Evolutionary conservation across 1,140 invertebrate species (phyloP).

Genomic region (Drosophila parvula): DNA sequence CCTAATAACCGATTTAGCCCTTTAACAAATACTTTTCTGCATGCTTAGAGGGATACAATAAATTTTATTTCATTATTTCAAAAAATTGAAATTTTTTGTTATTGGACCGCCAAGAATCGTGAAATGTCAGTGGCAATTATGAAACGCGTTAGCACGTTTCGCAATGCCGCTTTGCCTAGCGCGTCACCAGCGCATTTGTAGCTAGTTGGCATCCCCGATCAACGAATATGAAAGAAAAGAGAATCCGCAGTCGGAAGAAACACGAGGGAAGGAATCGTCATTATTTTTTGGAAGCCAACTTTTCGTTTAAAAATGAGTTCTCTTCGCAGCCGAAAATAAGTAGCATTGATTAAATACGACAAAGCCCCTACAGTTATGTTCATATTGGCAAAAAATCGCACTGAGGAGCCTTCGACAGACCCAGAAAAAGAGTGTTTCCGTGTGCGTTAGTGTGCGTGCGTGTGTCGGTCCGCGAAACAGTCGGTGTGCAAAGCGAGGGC

Average conservation of each 20-base stretch:
- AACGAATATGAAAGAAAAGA: conserved; percentile 35
- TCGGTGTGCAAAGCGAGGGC: conserved; percentile 62
- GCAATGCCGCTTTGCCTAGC: conserved; percentile 1
- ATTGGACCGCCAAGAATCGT: too few species aligned
- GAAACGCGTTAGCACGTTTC: conserved; percentile 3
- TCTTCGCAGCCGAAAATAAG: conserved; percentile 13
- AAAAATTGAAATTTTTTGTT: too few species aligned
- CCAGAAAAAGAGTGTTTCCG: conserved; percentile 62
- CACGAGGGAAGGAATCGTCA: conserved; percentile 78
- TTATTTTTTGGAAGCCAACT: conserved; percentile 59
- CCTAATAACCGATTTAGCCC: too few species aligned
- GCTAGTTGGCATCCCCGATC: conserved; percentile 18
- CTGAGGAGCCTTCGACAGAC: conserved; percentile 2
- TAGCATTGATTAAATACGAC: conserved; percentile 26
- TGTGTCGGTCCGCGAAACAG: conserved; percentile 64
- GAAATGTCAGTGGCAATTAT: neutral
- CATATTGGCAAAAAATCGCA: conserved; percentile 20
- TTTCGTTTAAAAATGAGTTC: conserved; percentile 48
- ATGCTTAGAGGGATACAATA: too few species aligned
- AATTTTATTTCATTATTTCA: too few species aligned
- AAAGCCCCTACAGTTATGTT: conserved; percentile 16
- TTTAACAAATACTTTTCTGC: too few species aligned
- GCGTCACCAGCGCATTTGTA: conserved; percentile 4
- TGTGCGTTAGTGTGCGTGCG: conserved; percentile 72
- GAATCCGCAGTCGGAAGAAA: conserved; percentile 71